Evolutionary conservation across 2,113 vertebrate genomes (phyloP), one percentile per base, ranked within the genome.

Genomic region (Aegithalos caudatus): DNA sequence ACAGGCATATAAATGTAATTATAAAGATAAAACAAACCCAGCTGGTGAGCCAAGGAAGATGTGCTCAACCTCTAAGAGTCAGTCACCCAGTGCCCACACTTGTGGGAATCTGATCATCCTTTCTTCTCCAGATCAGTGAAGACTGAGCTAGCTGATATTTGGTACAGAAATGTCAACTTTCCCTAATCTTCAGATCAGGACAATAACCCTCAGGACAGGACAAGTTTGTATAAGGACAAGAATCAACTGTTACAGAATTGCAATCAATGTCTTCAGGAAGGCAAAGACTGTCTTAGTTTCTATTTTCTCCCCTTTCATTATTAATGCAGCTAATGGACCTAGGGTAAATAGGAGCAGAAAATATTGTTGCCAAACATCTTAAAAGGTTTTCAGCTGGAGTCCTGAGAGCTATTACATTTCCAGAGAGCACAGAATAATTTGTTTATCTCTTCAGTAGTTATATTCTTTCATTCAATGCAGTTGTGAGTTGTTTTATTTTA

Each of bases 351-450:
- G 25, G 28, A 96, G 48, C 16, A 86, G 64, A 93, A 96, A 92
- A 96, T 93, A 93, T 14, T 88, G 90, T 86, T 93, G 82, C 71
- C 71, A 95, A 90, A 93, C 90, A 92, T 67, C 77, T 94, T 95
- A 94, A 95, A 96, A 96, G 90, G 67, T 90, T 96, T 96, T 96
- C 70, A 72, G 91, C 77, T 71, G 76, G 82, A 90, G 74, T 89
- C 64, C 45, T 88, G 69, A 91, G 71, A 88, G 56, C 91, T 93
- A 88, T 94, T 94, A 86, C 23, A 38, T 88, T 90, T 93, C 82
- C 77, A 93, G 72, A 86, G 65, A 88, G 45, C 48, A 48, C 37
- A 74, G 72, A 86, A 84, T 88, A 72, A 94, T 96, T 95, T 94
- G 90, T 96, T 92, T 92, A 50, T 92, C 60, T 78, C 82, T 94